phyloP scores from a whole-genome alignment of 30 jellyfish, hydroid and myxozoan species.

The Turritopsis dohrnii region DNA sequence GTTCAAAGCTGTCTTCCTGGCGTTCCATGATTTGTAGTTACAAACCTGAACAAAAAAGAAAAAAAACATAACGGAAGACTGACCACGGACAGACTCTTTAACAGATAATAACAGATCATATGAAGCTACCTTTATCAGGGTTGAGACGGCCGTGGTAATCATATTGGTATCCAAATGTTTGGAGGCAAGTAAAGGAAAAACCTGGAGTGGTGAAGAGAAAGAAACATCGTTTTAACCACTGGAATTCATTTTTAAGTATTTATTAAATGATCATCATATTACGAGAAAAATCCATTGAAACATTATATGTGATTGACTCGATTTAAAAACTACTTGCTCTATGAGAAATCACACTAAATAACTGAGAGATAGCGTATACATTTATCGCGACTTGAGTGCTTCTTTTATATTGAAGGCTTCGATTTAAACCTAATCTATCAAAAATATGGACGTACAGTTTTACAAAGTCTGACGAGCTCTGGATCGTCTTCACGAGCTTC shows the following conservation, averaged over 20 bases:
- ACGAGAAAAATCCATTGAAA: not conserved
- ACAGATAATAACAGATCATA: not conserved
- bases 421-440: too few relatives aligned
- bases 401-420: not conserved
- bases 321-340: not conserved
- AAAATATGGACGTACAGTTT: constrained; percentile 47
- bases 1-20: constrained; percentile 53
- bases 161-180: constrained; percentile 56
- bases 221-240: too few relatives aligned
- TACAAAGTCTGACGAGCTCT: constrained; percentile 76
- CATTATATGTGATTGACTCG: not conserved
- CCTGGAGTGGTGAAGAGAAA: constrained; percentile 29
- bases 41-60: constrained; percentile 43
- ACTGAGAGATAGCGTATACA: too few relatives aligned
- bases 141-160: constrained; percentile 51
- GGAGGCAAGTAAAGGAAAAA: constrained; percentile 53
- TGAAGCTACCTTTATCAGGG: constrained; percentile 48
- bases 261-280: too few relatives aligned
- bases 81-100: not conserved
- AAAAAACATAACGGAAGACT: not conserved
- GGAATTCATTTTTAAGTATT: too few relatives aligned
- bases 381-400: not conserved
- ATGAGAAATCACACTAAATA: too few relatives aligned
- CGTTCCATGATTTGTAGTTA: constrained; percentile 72
- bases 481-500: constrained; percentile 93